phyloP scores from a whole-genome alignment of 1,140 invertebrate genomes.

The Aphaenogaster rudis region DNA sequence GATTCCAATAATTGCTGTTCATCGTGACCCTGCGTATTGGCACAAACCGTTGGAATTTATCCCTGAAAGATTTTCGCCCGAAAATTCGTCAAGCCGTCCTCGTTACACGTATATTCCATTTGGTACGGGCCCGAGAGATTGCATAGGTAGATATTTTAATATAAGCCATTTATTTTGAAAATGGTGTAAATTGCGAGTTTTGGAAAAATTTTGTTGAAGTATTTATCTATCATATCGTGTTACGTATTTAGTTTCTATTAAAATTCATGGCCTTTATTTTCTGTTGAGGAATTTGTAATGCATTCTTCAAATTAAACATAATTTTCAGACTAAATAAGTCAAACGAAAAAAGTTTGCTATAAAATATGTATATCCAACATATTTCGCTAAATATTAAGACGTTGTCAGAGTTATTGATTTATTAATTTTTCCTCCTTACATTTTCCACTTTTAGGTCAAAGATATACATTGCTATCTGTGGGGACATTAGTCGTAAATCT shows the following conservation, averaged over 20 bases:
- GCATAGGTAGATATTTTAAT: neutral
- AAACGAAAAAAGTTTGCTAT: no score
- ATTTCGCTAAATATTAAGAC: neutral
- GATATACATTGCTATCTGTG: neutral
- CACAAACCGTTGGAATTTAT: slow-evolving; percentile 8
- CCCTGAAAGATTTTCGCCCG: neutral
- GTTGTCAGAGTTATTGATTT: neutral
- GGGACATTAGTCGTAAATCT: neutral
- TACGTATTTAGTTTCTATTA: neutral
- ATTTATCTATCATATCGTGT: neutral
- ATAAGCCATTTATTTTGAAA: neutral
- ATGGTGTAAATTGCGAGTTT: neutral
- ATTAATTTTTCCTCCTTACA: neutral
- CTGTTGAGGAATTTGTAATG: neutral
- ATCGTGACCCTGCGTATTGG: slow-evolving; percentile 17
- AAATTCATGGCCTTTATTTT: neutral
- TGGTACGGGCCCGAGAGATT: neutral
- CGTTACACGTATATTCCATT: neutral
- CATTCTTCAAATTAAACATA: neutral
- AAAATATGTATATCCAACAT: neutral
- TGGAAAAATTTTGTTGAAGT: neutral
- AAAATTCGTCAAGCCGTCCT: neutral
- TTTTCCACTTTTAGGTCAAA: neutral
- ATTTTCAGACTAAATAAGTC: neutral
- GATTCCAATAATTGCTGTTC: slow-evolving; percentile 17